phyloP scores from a whole-genome alignment of 2,113 vertebrate genomes.

The Nyctereutes procyonoides region DNA sequence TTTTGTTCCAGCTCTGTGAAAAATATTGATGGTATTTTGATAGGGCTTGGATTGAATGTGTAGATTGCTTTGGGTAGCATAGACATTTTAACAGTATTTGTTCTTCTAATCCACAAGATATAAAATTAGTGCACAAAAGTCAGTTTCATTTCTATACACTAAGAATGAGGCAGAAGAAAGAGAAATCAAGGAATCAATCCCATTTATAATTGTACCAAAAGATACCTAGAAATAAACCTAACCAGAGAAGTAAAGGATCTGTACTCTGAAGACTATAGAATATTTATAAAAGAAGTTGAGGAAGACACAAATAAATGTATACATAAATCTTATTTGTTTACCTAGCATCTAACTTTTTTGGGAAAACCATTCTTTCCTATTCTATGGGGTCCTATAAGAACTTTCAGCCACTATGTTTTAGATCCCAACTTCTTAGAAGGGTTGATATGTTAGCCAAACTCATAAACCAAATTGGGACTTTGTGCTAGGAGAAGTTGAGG shows the following conservation, averaged over 20 bases:
- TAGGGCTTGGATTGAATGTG: no score
- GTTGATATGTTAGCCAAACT: background rate
- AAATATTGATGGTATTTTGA: no score
- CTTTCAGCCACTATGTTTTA: background rate
- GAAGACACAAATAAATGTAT: background rate
- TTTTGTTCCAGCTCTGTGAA: no score
- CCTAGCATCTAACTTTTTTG: background rate
- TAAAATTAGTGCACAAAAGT: background rate
- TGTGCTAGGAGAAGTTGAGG: background rate
- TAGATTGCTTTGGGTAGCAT: background rate
- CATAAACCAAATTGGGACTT: background rate
- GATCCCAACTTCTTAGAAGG: background rate
- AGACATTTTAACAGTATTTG: background rate
- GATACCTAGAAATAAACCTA: background rate
- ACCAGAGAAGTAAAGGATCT: background rate
- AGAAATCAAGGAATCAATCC: background rate
- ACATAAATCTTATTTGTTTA: background rate
- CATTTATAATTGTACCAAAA: background rate
- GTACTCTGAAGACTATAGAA: background rate
- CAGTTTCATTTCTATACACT: background rate
- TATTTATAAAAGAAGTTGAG: background rate
- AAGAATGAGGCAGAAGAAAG: background rate
- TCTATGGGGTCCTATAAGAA: background rate
- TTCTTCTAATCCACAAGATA: background rate
- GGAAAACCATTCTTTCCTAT: background rate